Conservation (phyloP, 1,140 invertebrate species). For the Chlorops oryzae region DNA sequence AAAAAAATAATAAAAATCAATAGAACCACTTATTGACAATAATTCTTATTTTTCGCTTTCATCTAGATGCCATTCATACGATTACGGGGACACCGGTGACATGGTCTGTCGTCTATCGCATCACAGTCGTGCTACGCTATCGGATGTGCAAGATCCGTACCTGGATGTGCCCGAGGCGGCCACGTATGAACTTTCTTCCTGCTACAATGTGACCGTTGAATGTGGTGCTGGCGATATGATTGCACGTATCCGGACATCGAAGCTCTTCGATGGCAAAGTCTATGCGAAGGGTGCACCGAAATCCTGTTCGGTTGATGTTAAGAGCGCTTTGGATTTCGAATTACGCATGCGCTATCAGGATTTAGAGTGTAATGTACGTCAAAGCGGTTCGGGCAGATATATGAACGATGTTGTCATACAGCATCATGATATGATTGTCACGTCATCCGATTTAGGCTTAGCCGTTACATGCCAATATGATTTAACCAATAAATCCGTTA, state of each 20-base stretch:
- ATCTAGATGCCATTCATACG: constrained; percentile 82
- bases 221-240: constrained; percentile 89
- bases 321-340: constrained; percentile 78
- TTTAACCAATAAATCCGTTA: constrained; percentile 86
- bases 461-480: constrained; percentile 91
- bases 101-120: constrained; percentile 88
- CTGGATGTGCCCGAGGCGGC: constrained; percentile 81
- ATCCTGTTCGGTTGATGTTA: constrained; percentile 82
- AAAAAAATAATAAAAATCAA: too few relatives aligned
- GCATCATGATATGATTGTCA: constrained; percentile 92
- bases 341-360: constrained; percentile 86
- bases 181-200: constrained; percentile 87
- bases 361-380: constrained; percentile 81
- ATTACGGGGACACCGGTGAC: constrained; percentile 87
- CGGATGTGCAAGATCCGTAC: constrained; percentile 86
- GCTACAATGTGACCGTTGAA: constrained; percentile 90
- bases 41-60: neutral
- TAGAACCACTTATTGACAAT: too few relatives aligned
- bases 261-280: constrained; percentile 89
- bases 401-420: constrained; percentile 87
- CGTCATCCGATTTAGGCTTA: constrained; percentile 84
- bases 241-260: constrained; percentile 83
- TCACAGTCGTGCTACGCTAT: constrained; percentile 79
- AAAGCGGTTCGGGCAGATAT: constrained; percentile 77
- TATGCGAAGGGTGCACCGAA: constrained; percentile 90